Base-by-base conservation (phyloP, 2,113 vertebrate genomes). In the Meriones unguiculatus region DNA sequence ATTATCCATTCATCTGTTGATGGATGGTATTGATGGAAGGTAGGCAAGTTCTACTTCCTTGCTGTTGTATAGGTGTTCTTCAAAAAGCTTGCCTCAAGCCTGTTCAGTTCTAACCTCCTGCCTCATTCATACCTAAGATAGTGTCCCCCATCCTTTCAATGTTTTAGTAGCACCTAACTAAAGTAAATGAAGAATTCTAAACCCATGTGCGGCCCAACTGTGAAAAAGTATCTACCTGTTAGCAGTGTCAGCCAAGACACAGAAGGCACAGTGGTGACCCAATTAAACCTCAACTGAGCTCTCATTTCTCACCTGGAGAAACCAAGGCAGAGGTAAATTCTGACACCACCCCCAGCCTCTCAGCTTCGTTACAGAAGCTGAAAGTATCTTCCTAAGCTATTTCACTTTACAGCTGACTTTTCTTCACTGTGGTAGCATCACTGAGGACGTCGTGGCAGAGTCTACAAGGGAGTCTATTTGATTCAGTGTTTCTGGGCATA, bases 221-320 rank as follows among this genome's bases (percentile, higher is more conserved):
- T 59, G 41, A 15, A 85, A 52, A 75, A 35, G 10, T 15, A 32
- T 72, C 28, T 20, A 46, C 32, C 38, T n/a, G 7, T 64, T 62
- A 65, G 41, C 92, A 86, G 57, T 65, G 28, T 50, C 73, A 62
- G 7, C 35, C 22, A n/a, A 73, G 12, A 35, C 22, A 8, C 8
- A 50, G 65, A 80, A 90, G 81, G 20, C 65, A 41, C 64, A 30
- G 6, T 1, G 2, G 35, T 12, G 35, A 65, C 6, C 2, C 22
- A 15, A 24, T 32, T 1, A 32, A 62, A 50, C 41, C 20, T 38
- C 64, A 14, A 25, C 8, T 22, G 41, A 13, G 38, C 54, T 87
- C 62, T 94, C 38, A 28, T 38, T 81, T 78, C 82, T 90, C 35
- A 38, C 32, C 38, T 78, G 13, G 54, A 76, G 67, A 97, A 90